Conservation (phyloP, 64 coral and sea anemone species). For the Astreopora myriophthalma region DNA sequence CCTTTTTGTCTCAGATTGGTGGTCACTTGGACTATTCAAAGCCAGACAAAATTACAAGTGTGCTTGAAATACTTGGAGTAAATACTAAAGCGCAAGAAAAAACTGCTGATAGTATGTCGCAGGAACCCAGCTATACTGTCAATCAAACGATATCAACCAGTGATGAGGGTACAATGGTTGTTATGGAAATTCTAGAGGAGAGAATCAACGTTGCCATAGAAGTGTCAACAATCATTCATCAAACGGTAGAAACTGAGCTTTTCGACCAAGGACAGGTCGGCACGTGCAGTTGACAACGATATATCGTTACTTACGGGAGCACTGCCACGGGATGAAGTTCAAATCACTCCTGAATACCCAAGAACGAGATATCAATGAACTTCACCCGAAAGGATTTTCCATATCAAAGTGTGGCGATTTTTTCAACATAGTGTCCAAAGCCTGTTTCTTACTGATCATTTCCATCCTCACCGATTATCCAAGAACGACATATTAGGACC, state of each 20-base stretch:
- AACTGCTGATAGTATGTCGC: neutral
- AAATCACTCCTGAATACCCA: too few species aligned
- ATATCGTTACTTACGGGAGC: too few species aligned
- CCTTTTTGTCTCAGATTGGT: neutral
- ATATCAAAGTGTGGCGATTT: too few species aligned
- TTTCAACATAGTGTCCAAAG: too few species aligned
- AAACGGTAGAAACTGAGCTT: neutral
- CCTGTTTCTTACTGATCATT: too few species aligned
- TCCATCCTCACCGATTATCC: too few species aligned
- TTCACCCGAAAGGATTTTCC: too few species aligned
- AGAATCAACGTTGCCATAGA: neutral
- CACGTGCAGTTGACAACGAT: neutral
- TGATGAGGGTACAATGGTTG: neutral
- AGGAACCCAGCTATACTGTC: neutral
- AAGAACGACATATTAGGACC: too few species aligned
- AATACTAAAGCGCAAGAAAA: neutral
- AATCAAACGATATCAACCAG: neutral
- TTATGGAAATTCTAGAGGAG: neutral
- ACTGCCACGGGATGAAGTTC: too few species aligned
- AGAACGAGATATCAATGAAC: too few species aligned
- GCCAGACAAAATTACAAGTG: neutral
- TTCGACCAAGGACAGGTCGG: neutral
- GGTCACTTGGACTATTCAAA: constrained; percentile 37
- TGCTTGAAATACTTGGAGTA: constrained; percentile 10
- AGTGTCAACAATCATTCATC: neutral